These are phyloP conservation scores for Brachypterus glaber DNA, from an alignment of 2,888 invertebrate species.

Conservation along the genomic window DNA sequence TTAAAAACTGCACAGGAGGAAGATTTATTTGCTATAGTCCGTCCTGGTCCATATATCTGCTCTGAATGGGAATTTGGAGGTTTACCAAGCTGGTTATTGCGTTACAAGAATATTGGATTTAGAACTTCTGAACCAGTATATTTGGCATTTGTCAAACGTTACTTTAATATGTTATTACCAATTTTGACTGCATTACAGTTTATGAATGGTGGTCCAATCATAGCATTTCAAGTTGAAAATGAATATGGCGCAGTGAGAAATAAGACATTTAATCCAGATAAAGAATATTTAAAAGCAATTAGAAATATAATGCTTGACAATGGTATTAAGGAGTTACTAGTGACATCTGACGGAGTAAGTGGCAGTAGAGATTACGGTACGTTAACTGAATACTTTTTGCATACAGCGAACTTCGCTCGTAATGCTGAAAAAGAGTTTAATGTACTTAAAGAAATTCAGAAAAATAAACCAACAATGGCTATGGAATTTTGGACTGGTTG, in stretches of 20 bases:
- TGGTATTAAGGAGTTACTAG: constrained; percentile 41
- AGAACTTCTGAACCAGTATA: constrained; percentile 36
- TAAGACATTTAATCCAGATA: constrained; percentile 26
- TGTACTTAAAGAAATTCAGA: constrained; percentile 40
- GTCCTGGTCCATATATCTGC: constrained; percentile 88
- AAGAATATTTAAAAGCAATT: constrained; percentile 39
- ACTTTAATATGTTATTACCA: constrained; percentile 43
- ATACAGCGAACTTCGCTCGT: constrained; percentile 46
- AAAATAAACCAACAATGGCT: constrained; percentile 45
- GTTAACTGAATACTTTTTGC: constrained; percentile 31
- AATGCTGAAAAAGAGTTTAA: constrained; percentile 37
- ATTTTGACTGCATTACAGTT: constrained; percentile 46
- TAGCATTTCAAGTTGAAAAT: constrained; percentile 86
- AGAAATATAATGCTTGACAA: constrained; percentile 33
- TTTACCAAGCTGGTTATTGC: constrained; percentile 33
- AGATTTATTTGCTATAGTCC: constrained; percentile 63
- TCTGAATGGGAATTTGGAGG: constrained; percentile 70
- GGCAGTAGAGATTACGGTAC: constrained; percentile 21
- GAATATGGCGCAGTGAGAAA: constrained; percentile 67
- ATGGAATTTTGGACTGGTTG: constrained; percentile 55
- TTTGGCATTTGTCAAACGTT: constrained; percentile 42
- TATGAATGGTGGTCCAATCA: constrained; percentile 74
- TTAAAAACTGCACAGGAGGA: constrained; percentile 57
- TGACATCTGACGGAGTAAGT: constrained; percentile 43
- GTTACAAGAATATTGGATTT: constrained; percentile 43